A percentile compares a stretch with the other conserved stretches of the same genome.
Conservation (phyloP, 1,140 invertebrate genomes). For the Acromyrmex echinatior region DNA sequence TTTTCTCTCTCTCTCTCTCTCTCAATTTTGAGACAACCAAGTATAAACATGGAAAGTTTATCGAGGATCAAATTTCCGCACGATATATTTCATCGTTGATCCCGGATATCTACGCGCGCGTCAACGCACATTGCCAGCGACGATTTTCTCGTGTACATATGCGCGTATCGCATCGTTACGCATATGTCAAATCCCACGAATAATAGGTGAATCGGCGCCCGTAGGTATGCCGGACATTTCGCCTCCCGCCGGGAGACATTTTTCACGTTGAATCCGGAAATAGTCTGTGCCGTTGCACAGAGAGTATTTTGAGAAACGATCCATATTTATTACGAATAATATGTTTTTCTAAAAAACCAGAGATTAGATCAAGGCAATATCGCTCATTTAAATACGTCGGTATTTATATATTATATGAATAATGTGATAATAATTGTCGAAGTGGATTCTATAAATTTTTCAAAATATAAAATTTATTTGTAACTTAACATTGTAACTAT, state of each 20-base stretch:
- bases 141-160: slow-evolving; percentile 22
- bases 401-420: not conserved
- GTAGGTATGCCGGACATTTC: slow-evolving; percentile 37
- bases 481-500: not conserved
- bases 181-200: slow-evolving; percentile 59
- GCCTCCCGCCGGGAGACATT: slow-evolving; percentile 34
- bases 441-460: not conserved
- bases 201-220: slow-evolving; percentile 52
- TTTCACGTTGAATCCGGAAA: slow-evolving; percentile 56
- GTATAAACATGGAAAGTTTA: slow-evolving; percentile 38
- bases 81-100: slow-evolving; percentile 54
- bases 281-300: slow-evolving; percentile 17
- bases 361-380: slow-evolving; percentile 41
- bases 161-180: slow-evolving; percentile 34
- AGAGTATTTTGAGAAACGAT: slow-evolving; percentile 45
- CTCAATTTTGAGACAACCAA: slow-evolving; percentile 19
- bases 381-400: slow-evolving; percentile 7
- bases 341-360: slow-evolving; percentile 35
- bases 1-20: not conserved
- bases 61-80: slow-evolving; percentile 54
- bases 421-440: slow-evolving; percentile 7
- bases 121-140: slow-evolving; percentile 42
- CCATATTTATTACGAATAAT: slow-evolving; percentile 53
- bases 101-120: slow-evolving; percentile 46
- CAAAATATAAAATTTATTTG: slow-evolving; percentile 13